Evolutionary conservation across 2,797 vertebrate genomes (phyloP).

Genomic region (Pristis pectinata): DNA sequence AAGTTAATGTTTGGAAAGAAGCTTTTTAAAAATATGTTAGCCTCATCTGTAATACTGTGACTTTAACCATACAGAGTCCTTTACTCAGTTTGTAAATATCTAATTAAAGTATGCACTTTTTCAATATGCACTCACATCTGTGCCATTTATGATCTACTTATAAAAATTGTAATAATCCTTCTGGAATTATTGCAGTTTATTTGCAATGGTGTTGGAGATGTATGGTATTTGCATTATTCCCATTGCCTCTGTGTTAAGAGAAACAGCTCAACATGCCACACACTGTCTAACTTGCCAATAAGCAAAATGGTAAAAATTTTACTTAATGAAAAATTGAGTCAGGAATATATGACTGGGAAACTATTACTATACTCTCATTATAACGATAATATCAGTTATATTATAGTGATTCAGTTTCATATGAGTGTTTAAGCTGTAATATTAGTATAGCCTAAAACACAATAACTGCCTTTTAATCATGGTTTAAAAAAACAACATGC

Average conservation of each 20-base stretch:
- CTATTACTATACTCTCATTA: not conserved
- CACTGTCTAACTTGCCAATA: no score
- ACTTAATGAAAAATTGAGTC: not conserved
- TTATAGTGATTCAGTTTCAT: not conserved
- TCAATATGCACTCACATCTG: not conserved
- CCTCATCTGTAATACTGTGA: not conserved
- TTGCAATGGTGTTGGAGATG: not conserved
- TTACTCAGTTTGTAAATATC: conserved; percentile 2
- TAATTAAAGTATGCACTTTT: not conserved
- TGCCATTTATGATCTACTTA: not conserved
- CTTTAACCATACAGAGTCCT: not conserved
- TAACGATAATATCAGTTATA: no score
- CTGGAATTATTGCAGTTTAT: conserved; percentile 11
- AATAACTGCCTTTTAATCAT: not conserved
- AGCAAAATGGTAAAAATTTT: not conserved
- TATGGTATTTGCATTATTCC: not conserved
- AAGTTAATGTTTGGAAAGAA: not conserved
- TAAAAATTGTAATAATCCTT: not conserved
- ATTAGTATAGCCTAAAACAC: not conserved
- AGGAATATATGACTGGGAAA: not conserved
- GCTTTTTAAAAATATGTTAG: not conserved
- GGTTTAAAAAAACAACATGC: no score
- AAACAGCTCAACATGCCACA: not conserved
- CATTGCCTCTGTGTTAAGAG: not conserved
- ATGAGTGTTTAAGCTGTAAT: not conserved